Conservation (phyloP, 2,888 invertebrate species). For the Leptinotarsa haldemani region DNA sequence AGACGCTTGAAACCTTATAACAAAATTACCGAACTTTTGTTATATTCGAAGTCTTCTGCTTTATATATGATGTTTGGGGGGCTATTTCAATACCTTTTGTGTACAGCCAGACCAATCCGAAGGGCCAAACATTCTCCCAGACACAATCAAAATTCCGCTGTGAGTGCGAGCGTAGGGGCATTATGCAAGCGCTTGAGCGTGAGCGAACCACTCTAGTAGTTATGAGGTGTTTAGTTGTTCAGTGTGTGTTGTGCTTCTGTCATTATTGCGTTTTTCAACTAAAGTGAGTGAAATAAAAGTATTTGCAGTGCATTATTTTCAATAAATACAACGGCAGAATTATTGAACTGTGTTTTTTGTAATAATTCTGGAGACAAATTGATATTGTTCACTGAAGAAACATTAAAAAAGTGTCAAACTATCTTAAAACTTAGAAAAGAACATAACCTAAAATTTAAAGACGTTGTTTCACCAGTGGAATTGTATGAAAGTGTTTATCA, state of each 20-base stretch:
- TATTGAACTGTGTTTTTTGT: neutral
- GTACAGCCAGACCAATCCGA: too few species aligned
- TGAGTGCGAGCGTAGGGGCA: neutral
- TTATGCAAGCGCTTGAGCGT: neutral
- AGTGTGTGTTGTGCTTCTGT: conserved; percentile 1
- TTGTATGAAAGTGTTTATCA: conserved; percentile 35
- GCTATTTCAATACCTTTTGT: too few species aligned
- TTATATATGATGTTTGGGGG: too few species aligned
- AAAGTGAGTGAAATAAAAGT: neutral
- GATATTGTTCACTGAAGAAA: conserved; percentile 42
- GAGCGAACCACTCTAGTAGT: neutral
- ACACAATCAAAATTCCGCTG: neutral
- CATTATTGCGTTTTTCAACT: neutral
- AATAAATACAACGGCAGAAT: neutral
- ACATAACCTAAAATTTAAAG: conserved; percentile 39
- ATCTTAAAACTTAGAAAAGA: conserved; percentile 27
- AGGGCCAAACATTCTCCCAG: too few species aligned
- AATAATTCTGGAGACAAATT: conserved; percentile 36
- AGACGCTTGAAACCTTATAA: too few species aligned
- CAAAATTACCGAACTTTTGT: too few species aligned
- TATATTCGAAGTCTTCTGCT: too few species aligned
- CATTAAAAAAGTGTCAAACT: conserved; percentile 36
- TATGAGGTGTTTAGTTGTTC: neutral
- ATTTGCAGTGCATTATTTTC: neutral
- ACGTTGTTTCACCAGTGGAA: conserved; percentile 37